Conservation (phyloP, 2,113 vertebrate species). For the Opisthocomus hoazin region DNA sequence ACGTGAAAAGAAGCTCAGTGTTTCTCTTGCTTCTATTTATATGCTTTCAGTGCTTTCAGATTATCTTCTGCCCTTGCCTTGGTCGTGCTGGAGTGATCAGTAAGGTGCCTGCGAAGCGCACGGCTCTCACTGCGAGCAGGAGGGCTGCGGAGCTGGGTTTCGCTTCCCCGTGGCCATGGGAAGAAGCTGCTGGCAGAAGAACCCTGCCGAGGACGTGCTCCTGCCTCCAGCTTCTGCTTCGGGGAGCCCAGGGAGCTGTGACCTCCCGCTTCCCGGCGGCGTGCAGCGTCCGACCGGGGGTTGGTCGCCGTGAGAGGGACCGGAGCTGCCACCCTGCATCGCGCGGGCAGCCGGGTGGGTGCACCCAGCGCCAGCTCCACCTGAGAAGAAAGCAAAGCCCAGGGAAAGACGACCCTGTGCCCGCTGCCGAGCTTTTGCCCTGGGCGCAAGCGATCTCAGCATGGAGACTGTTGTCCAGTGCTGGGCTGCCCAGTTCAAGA, state of each 20-base stretch:
- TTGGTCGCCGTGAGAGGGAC: neutral
- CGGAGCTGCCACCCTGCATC: neutral
- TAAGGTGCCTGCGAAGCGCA: too few species aligned
- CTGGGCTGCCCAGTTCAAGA: too few species aligned
- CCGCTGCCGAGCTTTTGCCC: neutral
- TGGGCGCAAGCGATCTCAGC: neutral
- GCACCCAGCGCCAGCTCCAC: neutral
- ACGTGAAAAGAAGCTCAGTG: neutral
- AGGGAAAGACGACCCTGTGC: too few species aligned
- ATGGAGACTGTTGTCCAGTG: too few species aligned
- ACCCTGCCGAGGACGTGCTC: neutral
- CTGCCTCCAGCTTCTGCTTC: neutral
- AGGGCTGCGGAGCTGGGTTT: neutral
- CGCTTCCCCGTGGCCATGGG: rapidly evolving
- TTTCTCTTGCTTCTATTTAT: neutral
- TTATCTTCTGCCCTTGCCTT: neutral
- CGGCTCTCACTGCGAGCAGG: neutral
- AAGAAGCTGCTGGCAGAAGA: neutral
- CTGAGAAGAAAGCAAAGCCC: neutral
- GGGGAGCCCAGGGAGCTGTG: neutral
- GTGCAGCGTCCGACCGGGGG: rapidly evolving
- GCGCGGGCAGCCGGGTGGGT: neutral
- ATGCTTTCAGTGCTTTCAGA: neutral
- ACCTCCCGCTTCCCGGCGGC: neutral
- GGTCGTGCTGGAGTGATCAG: rapidly evolving